Conservation (phyloP, 2,113 vertebrate species). For the Cathartes aura region DNA sequence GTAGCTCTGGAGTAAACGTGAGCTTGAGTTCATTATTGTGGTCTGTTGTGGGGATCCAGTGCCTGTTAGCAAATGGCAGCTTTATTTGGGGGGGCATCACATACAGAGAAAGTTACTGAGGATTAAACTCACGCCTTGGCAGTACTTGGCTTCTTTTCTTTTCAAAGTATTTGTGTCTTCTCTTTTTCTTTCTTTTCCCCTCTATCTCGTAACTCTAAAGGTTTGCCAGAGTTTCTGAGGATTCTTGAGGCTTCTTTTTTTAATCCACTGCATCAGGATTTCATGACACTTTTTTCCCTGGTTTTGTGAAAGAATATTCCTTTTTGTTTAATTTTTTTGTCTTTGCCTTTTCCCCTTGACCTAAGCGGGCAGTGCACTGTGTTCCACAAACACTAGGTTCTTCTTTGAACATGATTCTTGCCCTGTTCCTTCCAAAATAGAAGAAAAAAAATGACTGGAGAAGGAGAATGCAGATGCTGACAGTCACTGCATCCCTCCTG, state of each 20-base stretch:
- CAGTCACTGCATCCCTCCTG: not conserved
- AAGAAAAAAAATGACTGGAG: not conserved
- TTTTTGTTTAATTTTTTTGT: not conserved
- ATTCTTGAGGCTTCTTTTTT: not conserved
- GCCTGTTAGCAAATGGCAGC: not conserved
- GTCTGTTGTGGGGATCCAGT: not conserved
- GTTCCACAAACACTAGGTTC: not conserved
- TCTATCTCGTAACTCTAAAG: not conserved
- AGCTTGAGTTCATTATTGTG: not conserved
- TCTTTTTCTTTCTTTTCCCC: not conserved
- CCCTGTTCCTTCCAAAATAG: not conserved
- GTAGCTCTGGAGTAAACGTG: not conserved
- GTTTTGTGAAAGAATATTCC: not conserved
- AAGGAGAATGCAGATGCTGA: not conserved
- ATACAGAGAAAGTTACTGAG: not conserved
- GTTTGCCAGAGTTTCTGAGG: not conserved
- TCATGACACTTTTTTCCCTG: not conserved
- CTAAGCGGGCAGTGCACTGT: fast-evolving
- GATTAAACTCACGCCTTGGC: not conserved
- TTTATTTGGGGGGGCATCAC: not conserved
- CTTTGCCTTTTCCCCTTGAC: not conserved
- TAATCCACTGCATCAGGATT: not conserved
- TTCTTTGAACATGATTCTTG: not conserved
- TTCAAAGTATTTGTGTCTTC: not conserved
- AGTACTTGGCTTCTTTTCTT: not conserved